Evolutionary conservation across 1,140 invertebrate species (phyloP).

Genomic region (Atta colombica): DNA sequence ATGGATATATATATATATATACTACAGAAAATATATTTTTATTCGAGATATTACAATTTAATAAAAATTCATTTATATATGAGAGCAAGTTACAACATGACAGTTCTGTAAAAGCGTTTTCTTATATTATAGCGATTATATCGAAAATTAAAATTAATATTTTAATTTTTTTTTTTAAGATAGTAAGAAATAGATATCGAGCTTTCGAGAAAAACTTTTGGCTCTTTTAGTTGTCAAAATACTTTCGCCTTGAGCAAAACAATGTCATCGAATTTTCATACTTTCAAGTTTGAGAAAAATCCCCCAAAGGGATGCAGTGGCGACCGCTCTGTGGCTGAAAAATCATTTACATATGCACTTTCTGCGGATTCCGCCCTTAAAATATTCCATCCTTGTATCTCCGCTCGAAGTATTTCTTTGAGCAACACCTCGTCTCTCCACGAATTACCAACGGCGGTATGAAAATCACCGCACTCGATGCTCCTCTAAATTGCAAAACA

Average conservation of each 20-base stretch:
- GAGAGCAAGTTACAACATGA: not conserved
- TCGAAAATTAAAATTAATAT: not conserved
- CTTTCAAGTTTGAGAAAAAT: slow-evolving; percentile 25
- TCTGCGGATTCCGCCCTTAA: slow-evolving; percentile 27
- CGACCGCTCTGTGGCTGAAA: slow-evolving; percentile 16
- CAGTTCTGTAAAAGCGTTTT: not conserved
- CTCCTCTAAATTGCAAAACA: slow-evolving; percentile 64
- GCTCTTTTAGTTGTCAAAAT: slow-evolving; percentile 15
- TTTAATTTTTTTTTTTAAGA: not conserved
- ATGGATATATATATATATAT: not conserved
- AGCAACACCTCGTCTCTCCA: slow-evolving; percentile 39
- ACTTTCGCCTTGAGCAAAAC: not conserved
- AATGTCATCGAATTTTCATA: slow-evolving; percentile 7
- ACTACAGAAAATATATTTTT: not conserved
- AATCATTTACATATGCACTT: slow-evolving; percentile 57
- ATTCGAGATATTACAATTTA: not conserved
- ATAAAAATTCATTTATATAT: not conserved
- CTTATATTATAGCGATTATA: slow-evolving; percentile 4
- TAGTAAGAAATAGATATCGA: not conserved
- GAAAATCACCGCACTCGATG: slow-evolving; percentile 63
- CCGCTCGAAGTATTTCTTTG: slow-evolving; percentile 54
- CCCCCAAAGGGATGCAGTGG: not conserved
- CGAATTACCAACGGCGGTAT: slow-evolving; percentile 56
- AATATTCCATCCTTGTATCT: slow-evolving; percentile 52
- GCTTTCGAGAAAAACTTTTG: not conserved